These are phyloP conservation scores for Amphipoea oculea DNA, from an alignment of 2,888 invertebrate genomes.

Conservation along the genomic window DNA sequence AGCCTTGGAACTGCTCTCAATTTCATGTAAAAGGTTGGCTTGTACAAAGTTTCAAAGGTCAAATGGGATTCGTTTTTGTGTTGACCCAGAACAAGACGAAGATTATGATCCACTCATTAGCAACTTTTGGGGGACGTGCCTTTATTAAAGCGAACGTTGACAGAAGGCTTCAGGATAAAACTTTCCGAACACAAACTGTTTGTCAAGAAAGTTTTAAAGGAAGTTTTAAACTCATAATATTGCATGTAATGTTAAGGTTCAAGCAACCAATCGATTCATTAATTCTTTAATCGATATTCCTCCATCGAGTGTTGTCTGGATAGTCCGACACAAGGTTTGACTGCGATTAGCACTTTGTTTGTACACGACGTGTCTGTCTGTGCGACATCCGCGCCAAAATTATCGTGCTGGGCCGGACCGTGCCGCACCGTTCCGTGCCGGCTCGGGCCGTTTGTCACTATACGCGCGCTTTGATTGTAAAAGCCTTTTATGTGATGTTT, in stretches of 20 bases:
- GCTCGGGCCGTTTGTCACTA: slow-evolving; percentile 17
- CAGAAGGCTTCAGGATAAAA: slow-evolving; percentile 2
- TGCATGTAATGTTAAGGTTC: neutral
- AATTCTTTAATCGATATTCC: neutral
- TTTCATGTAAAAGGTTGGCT: slow-evolving; percentile 28
- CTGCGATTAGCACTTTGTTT: slow-evolving; percentile 35
- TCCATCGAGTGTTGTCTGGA: neutral
- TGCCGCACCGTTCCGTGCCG: slow-evolving; percentile 6
- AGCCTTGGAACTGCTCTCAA: slow-evolving; percentile 3
- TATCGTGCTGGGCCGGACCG: slow-evolving; percentile 1
- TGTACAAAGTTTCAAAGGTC: slow-evolving; percentile 37
- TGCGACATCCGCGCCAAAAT: neutral
- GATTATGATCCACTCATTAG: slow-evolving; percentile 50
- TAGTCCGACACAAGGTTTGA: neutral
- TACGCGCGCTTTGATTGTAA: slow-evolving; percentile 40
- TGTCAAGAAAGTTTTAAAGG: neutral
- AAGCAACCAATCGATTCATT: neutral
- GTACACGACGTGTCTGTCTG: neutral
- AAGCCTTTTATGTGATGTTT: slow-evolving; percentile 39
- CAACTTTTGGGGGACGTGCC: slow-evolving; percentile 29
- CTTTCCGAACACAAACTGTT: slow-evolving; percentile 9
- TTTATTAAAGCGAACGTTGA: slow-evolving; percentile 38
- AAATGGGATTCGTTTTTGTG: slow-evolving; percentile 27
- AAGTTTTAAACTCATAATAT: slow-evolving; percentile 2
- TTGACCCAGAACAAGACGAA: slow-evolving; percentile 38